These are phyloP conservation scores for Cyprinodon tularosa DNA, from an alignment of 2,113 vertebrate genomes.

Conservation along the genomic window DNA sequence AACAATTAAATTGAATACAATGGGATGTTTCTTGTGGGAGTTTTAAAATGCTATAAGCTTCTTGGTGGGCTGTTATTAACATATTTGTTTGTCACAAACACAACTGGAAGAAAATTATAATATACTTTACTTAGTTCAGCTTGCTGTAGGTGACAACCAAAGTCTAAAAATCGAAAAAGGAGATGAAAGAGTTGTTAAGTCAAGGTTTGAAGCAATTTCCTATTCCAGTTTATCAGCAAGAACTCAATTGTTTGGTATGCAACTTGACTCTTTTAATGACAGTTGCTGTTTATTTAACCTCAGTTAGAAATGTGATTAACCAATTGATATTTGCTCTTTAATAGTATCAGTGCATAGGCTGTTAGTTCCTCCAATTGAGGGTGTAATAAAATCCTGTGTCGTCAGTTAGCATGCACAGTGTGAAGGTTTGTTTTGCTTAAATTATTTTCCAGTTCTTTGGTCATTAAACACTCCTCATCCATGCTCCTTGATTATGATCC, in stretches of 20 bases:
- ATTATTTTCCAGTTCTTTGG: constrained; percentile 43
- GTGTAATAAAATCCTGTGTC: constrained; percentile 32
- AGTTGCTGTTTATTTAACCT: constrained; percentile 62
- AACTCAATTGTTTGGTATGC: constrained; percentile 45
- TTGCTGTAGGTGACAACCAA: not conserved
- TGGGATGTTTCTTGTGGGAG: not conserved
- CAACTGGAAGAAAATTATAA: not conserved
- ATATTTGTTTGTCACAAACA: not conserved
- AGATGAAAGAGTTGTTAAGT: constrained; percentile 44
- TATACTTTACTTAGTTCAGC: not conserved
- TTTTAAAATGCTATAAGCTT: not conserved
- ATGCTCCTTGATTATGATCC: constrained; percentile 57
- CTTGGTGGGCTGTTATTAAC: not conserved
- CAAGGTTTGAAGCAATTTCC: constrained; percentile 45
- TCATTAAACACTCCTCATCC: constrained; percentile 50
- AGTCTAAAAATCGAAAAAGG: constrained; percentile 12
- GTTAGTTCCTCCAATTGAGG: constrained; percentile 16
- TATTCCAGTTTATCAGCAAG: constrained; percentile 57
- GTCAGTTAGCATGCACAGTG: constrained; percentile 30
- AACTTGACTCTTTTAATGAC: constrained; percentile 62
- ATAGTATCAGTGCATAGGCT: constrained; percentile 26
- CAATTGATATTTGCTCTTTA: constrained; percentile 51
- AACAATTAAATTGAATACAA: not conserved
- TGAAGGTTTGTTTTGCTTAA: constrained; percentile 52
- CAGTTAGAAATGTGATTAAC: constrained; percentile 67